A percentile compares a stretch with the other conserved stretches of the same genome.
Conservation (phyloP, 1,140 invertebrate genomes). For the Cherax quadricarinatus region DNA sequence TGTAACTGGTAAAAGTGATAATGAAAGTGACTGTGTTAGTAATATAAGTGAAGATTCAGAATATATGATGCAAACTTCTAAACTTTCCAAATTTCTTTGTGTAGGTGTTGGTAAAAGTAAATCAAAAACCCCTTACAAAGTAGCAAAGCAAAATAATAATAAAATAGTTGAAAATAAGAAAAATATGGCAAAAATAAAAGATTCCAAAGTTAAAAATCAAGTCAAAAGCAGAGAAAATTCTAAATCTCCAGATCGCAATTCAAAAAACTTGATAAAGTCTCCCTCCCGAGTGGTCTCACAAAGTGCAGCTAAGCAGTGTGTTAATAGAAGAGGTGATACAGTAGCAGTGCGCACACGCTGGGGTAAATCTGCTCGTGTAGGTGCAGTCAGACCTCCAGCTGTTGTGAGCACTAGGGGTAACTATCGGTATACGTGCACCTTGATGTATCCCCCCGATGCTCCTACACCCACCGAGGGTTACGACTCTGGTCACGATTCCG, state of each 20-base stretch:
- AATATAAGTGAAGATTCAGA: slow-evolving; percentile 73
- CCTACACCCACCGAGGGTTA: slow-evolving; percentile 81
- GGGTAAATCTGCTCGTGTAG: slow-evolving; percentile 64
- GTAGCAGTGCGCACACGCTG: slow-evolving; percentile 57
- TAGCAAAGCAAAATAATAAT: slow-evolving; percentile 72
- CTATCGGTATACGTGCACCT: slow-evolving; percentile 67
- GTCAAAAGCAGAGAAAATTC: slow-evolving; percentile 71
- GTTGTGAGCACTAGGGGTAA: slow-evolving; percentile 38
- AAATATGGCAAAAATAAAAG: slow-evolving; percentile 68
- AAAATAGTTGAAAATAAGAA: slow-evolving; percentile 70
- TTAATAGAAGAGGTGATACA: slow-evolving; percentile 51
- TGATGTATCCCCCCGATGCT: slow-evolving; percentile 65
- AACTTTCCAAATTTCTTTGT: slow-evolving; percentile 73
- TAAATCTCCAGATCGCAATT: slow-evolving; percentile 73
- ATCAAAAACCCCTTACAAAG: slow-evolving; percentile 72
- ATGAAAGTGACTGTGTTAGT: slow-evolving; percentile 73
- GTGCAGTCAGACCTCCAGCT: slow-evolving; percentile 48
- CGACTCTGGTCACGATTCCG: slow-evolving; percentile 87
- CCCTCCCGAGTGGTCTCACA: slow-evolving; percentile 73
- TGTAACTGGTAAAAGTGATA: slow-evolving; percentile 68
- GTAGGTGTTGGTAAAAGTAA: slow-evolving; percentile 72
- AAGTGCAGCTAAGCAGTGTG: slow-evolving; percentile 64
- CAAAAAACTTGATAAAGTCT: slow-evolving; percentile 74
- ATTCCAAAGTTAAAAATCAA: slow-evolving; percentile 51
- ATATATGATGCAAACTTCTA: slow-evolving; percentile 73